Conservation (phyloP, 2,113 vertebrate genomes). For the Stigmatopora nigra region DNA sequence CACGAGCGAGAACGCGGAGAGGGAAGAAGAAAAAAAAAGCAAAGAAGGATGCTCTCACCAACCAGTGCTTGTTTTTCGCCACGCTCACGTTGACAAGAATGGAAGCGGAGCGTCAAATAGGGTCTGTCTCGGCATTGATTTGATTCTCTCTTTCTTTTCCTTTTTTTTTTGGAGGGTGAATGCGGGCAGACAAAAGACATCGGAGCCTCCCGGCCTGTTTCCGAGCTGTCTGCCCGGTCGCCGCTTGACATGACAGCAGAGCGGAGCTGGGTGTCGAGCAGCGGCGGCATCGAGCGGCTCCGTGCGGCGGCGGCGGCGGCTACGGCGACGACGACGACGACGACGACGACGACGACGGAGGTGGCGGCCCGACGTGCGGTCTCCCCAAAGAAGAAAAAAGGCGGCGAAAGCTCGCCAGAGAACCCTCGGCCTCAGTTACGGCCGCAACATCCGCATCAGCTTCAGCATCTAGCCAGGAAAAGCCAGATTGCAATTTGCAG, state of each 20-base stretch:
- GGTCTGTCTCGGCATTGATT: conserved; percentile 9
- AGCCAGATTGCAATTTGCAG: conserved; percentile 65
- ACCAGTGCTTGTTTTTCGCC: conserved; percentile 34
- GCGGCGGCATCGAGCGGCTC: conserved; percentile 61
- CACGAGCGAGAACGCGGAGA: no score
- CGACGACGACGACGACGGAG: no score
- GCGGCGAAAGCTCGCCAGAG: conserved; percentile 44
- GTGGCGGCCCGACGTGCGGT: conserved; percentile 58
- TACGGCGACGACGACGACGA: no score
- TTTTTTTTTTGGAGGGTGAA: conserved; percentile 41
- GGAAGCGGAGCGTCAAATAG: conserved; percentile 44
- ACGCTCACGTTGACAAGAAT: conserved; percentile 59
- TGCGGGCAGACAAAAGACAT: conserved; percentile 60
- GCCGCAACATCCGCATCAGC: neutral
- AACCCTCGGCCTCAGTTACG: neutral
- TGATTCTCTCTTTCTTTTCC: conserved; percentile 26
- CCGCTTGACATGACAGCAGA: conserved; percentile 74
- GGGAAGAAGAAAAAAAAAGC: neutral
- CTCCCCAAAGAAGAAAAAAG: conserved; percentile 45
- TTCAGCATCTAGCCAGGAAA: conserved; percentile 57
- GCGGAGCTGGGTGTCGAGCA: conserved; percentile 58
- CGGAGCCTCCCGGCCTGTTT: conserved; percentile 58
- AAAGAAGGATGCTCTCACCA: conserved; percentile 40
- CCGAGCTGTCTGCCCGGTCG: conserved; percentile 68
- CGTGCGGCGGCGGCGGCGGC: conserved; percentile 26